Evolutionary conservation across 2,113 vertebrate species (phyloP).

Genomic region (Oreochromis tanganicae): DNA sequence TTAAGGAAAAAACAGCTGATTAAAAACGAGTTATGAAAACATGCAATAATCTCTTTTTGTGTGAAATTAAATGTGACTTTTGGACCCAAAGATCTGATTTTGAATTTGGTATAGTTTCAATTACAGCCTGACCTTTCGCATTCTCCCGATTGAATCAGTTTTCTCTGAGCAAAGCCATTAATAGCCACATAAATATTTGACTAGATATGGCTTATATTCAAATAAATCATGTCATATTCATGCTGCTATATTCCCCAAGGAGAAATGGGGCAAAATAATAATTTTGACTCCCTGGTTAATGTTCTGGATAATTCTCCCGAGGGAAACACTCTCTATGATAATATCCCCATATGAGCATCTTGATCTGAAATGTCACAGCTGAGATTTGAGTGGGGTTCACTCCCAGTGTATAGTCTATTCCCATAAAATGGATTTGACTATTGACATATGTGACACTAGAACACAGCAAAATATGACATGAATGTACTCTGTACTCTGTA

Average conservation of each 20-base stretch:
- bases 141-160: slow-evolving; percentile 17
- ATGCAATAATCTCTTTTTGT: slow-evolving; percentile 32
- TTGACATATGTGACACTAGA: slow-evolving; percentile 10
- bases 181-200: slow-evolving; percentile 62
- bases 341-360: slow-evolving; percentile 60
- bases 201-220: slow-evolving; percentile 51
- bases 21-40: slow-evolving; percentile 36
- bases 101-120: slow-evolving; percentile 4
- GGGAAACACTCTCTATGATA: slow-evolving; percentile 72
- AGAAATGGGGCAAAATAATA: slow-evolving; percentile 58
- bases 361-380: slow-evolving; percentile 64
- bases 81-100: neutral
- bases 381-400: slow-evolving; percentile 12
- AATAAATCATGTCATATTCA: slow-evolving; percentile 62
- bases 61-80: slow-evolving; percentile 20
- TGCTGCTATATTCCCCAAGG: slow-evolving; percentile 52
- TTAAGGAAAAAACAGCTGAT: slow-evolving; percentile 39
- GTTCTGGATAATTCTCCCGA: slow-evolving; percentile 70
- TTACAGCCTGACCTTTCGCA: neutral
- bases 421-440: slow-evolving; percentile 25
- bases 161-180: slow-evolving; percentile 52
- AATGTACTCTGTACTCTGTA: slow-evolving; percentile 7
- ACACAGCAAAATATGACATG: slow-evolving; percentile 31
- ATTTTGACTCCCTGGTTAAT: slow-evolving; percentile 72
- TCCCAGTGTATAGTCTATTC: neutral